Evolutionary conservation across 2,113 vertebrate genomes (phyloP).

Genomic region (Recurvirostra avosetta): DNA sequence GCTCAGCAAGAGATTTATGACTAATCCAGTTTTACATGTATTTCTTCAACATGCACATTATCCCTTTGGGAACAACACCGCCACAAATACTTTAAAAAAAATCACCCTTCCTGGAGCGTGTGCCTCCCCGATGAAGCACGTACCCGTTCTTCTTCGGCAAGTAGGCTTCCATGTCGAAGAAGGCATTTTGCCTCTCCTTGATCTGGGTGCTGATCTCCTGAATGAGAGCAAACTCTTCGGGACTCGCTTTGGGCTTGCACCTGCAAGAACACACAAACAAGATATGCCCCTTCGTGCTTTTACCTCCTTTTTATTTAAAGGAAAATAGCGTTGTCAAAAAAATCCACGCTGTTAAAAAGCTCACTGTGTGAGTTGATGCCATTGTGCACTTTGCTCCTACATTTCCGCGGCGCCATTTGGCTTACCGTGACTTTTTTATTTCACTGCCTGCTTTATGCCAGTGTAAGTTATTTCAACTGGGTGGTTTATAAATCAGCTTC

Average conservation of each 20-base stretch:
- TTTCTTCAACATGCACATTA: neutral
- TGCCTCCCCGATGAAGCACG: neutral
- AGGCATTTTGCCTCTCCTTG: constrained; percentile 89
- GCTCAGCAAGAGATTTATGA: constrained; percentile 39
- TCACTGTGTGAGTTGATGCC: neutral
- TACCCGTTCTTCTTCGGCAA: constrained; percentile 97
- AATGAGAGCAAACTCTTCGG: constrained; percentile 77
- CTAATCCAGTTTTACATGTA: constrained; percentile 25
- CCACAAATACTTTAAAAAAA: neutral
- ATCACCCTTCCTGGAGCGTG: neutral
- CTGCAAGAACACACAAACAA: constrained; percentile 61
- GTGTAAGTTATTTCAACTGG: neutral
- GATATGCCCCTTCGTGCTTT: neutral
- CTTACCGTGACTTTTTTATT: neutral
- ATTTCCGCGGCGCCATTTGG: neutral
- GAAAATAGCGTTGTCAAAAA: neutral
- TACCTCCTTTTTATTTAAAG: neutral
- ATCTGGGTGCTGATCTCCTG: constrained; percentile 83
- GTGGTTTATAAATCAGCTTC: neutral
- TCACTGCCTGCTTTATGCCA: neutral
- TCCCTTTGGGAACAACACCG: neutral
- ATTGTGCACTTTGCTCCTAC: neutral
- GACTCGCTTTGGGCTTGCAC: constrained; percentile 72
- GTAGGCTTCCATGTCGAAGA: constrained; percentile 98
- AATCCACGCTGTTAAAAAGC: neutral